Percentiles rank a stretch among this genome's conserved stretches.
These are phyloP conservation scores for Silurus meridionalis DNA, from an alignment of 2,113 vertebrate species.

Conservation along the genomic window DNA sequence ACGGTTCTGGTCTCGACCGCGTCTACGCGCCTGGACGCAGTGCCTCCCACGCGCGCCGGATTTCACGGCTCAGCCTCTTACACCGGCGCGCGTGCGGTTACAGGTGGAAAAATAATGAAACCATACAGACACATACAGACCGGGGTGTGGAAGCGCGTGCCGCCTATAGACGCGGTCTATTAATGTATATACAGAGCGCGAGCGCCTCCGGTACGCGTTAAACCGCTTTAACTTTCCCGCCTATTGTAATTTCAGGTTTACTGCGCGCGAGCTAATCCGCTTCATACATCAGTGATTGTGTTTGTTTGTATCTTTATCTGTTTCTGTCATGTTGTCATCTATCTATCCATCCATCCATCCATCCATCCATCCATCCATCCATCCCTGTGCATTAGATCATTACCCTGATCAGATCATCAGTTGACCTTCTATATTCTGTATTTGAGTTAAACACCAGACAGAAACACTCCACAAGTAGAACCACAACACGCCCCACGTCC, in stretches of 20 bases:
- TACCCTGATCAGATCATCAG: no score
- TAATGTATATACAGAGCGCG: no score
- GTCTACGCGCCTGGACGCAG: constrained; percentile 32
- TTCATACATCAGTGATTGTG: neutral
- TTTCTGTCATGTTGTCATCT: neutral
- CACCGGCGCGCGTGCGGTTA: neutral
- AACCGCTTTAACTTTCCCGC: constrained; percentile 42
- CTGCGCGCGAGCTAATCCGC: neutral
- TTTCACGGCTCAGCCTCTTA: neutral
- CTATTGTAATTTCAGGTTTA: constrained; percentile 55
- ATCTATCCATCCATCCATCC: no score
- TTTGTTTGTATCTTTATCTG: neutral
- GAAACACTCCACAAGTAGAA: no score
- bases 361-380: no score
- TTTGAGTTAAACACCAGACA: no score
- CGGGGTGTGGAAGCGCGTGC: neutral
- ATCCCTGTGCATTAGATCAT: no score
- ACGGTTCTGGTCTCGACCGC: constrained; percentile 35
- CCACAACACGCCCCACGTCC: no score
- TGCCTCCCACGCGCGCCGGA: constrained; percentile 45
- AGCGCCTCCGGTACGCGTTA: neutral
- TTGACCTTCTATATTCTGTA: no score
- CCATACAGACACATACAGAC: neutral
- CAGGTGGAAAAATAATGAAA: neutral
- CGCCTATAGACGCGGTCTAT: neutral